Base-by-base conservation (phyloP, 2,888 invertebrate genomes). In the Drosophila recens region DNA sequence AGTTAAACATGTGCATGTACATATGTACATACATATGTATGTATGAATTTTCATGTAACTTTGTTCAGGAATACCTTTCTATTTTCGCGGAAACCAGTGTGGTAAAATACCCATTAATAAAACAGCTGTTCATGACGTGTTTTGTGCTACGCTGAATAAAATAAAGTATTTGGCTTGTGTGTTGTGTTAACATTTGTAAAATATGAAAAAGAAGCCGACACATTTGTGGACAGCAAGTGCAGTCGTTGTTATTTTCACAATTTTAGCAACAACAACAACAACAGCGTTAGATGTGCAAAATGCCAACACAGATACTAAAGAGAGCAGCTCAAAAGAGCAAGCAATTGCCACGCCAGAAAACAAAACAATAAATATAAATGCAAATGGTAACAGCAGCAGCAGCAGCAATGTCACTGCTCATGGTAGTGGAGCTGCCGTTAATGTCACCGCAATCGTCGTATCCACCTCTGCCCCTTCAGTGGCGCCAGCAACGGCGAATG, bases 61-160 rank as follows among this genome's bases (percentile, higher is more conserved):
- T 33, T 20, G 38, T 48, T 46, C 23, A 38, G 46, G 57, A 46
- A 52, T 43, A 61, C 61, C 43, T 8, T 30, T 45, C 11, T 20
- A 30, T 4, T 23, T 49, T 45, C 15, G 17, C 9, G 15, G 42
- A 34, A 42, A 23, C 53, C 75, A 76, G 75, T 76, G 75, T 70
- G 49, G 70, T 59, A 79, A 74, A 76, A 38, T 13, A 34, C 20
- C 1, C 11, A 61, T 42, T 42, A 46, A 63, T 58, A 65, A 67
- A 82, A 70, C 82, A 85, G 80, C 78, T 85, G 86, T 43, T 78
- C 43, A 67, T 70, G 79, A 83, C 80, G 83, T 77, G 83, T 77
- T 76, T 68, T 34, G 64, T 66, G 27, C 36, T 63, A 62, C n/a
- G 15, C n/a, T 36, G 0, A 40, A 58, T 5, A 38, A 69, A 69